Base-by-base conservation (phyloP, 2,113 vertebrate species). In the Turnix velox region DNA sequence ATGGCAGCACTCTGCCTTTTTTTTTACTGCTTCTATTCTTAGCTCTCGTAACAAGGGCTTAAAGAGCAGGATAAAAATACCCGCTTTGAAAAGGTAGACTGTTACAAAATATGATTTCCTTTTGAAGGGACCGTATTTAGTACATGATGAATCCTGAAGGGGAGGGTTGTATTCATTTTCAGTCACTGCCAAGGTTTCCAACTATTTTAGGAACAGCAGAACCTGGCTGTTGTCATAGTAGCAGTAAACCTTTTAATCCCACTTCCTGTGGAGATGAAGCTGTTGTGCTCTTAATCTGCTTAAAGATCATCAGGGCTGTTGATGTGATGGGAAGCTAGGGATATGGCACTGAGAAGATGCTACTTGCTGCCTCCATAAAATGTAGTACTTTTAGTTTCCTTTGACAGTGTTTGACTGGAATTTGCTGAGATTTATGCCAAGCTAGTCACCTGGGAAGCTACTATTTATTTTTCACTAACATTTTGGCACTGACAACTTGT, bases 141-240 rank as follows among this genome's bases (percentile, higher is more conserved):
- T 65, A 76, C 45, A 27, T 40, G 75, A 92, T 85, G 79, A 93
- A 62, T 87, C 71, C 45, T 91, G 54, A 19, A 81, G 48, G 31
- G 88, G 87, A 90, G 69, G 92, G 54, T 43, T 67, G 39, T 67
- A 22, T 92, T 52, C 43, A 5, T 59, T 91, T 77, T 71, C 80
- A 94, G 93, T 83, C 81, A 57, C 87, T 84, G 89, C 63, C 74
- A 87, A 83, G 88, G 69, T 92, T 92, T 86, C 18, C 18, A 83
- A 95, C 94, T 97, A 97, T 97, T 97, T 96, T 97, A 95, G 92
- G 95, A 92, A 77, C 83, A 84, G 79, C 82, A 94, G 90, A 95
- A 97, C 85, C 95, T 96, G 89, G 83, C 78, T 83, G 95, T 97
- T 96, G 95, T 95, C 95, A 97, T 96, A 94, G 95, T 66, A 97